phyloP scores from a whole-genome alignment of 1,140 invertebrate species.

The Drosophila aff. region DNA sequence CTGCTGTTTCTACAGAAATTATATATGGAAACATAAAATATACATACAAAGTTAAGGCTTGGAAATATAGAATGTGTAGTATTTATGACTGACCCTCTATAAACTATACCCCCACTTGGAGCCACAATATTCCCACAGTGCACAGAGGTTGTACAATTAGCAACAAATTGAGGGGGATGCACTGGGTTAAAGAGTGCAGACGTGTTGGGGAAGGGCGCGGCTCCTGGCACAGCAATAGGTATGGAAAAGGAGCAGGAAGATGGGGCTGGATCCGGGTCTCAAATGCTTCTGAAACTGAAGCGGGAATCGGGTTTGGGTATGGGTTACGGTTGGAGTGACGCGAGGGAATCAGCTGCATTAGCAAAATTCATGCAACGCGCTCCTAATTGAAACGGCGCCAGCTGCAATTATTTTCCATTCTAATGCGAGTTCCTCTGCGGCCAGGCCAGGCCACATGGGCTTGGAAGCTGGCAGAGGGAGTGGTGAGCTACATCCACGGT shows the following conservation, averaged over 20 bases:
- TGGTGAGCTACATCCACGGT: neutral
- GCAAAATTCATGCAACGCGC: slow-evolving; percentile 58
- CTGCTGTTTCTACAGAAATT: too few species aligned
- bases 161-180: slow-evolving; percentile 41
- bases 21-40: too few species aligned
- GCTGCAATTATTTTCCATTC: slow-evolving; percentile 80
- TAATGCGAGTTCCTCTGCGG: slow-evolving; percentile 64
- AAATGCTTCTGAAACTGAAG: neutral
- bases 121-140: slow-evolving; percentile 5
- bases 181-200: slow-evolving; percentile 12
- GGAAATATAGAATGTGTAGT: neutral
- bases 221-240: neutral
- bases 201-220: neutral
- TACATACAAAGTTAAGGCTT: neutral
- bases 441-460: slow-evolving; percentile 18
- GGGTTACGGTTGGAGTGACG: slow-evolving; percentile 1
- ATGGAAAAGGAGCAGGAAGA: neutral
- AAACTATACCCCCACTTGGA: neutral
- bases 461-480: neutral
- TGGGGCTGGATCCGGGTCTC: neutral
- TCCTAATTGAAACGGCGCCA: slow-evolving; percentile 76
- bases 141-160: slow-evolving; percentile 35
- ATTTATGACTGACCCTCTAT: neutral
- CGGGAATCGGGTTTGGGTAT: neutral
- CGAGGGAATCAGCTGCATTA: slow-evolving; percentile 53